Evolutionary conservation across 2,113 vertebrate species (phyloP).

Genomic region (Cardinalis cardinalis): DNA sequence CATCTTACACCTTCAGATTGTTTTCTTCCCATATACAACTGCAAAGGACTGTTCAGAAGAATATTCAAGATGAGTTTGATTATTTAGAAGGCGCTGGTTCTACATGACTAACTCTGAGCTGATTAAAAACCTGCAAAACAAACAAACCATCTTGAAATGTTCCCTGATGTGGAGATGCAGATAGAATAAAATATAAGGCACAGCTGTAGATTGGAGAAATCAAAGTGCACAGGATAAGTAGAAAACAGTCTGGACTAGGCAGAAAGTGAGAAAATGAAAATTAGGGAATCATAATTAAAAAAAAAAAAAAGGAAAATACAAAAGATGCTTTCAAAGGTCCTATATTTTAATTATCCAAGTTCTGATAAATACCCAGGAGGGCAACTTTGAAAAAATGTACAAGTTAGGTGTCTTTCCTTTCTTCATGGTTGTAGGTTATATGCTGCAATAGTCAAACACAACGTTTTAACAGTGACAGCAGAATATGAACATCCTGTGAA

Average conservation of each 20-base stretch:
- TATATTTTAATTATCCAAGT: background rate
- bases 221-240: background rate
- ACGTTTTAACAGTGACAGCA: background rate
- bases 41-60: background rate
- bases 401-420: background rate
- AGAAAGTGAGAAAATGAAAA: background rate
- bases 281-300: background rate
- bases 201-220: accelerated
- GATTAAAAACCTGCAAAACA: background rate
- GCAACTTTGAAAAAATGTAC: background rate
- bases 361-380: background rate
- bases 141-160: background rate
- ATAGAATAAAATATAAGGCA: background rate
- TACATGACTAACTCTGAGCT: background rate
- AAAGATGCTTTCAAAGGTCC: background rate
- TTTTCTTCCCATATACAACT: background rate
- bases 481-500: background rate
- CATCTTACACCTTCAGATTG: background rate
- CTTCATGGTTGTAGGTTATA: background rate
- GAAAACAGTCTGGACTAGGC: background rate
- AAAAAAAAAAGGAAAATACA: background rate
- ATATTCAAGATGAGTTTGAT: background rate
- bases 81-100: background rate
- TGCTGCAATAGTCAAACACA: background rate
- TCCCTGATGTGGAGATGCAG: background rate